Conservation (phyloP, 2,113 vertebrate genomes). For the pig (Sus scrofa) region T2T-Sscrofa CM000817.6:52097001-52097500, state of each 20-base stretch:
- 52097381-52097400: neutral
- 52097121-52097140: neutral
- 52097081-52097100: neutral
- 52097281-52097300: neutral
- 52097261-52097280: neutral
- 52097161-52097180: accelerated
- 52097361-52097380: neutral
- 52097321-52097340: neutral
- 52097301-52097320: neutral
- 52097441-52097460: accelerated
- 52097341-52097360: neutral
- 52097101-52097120: neutral
- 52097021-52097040: neutral
- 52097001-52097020: neutral
- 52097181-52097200: neutral
- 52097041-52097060: neutral
- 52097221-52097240: neutral
- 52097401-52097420: neutral
- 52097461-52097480: constrained; percentile 90
- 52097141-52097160: neutral
- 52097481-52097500: constrained; percentile 95
- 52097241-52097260: neutral
- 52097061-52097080: neutral
- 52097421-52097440: accelerated
- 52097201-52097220: constrained; percentile 22